Conservation (phyloP, 2,888 invertebrate genomes). For the Ligdia adustata region DNA sequence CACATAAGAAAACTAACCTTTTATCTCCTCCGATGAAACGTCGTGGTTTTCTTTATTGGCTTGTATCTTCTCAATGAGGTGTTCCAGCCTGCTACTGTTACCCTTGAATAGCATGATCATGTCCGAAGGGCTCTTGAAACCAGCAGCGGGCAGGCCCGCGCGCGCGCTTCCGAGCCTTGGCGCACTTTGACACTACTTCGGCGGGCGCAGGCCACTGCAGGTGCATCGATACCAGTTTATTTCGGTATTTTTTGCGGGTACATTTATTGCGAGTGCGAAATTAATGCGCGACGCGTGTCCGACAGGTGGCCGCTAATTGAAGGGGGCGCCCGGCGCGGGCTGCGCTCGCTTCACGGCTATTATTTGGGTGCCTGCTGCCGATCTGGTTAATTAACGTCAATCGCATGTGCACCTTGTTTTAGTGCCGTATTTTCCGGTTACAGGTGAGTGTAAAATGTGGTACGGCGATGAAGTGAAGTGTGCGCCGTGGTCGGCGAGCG, state of each 20-base stretch:
- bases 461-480: slow-evolving; percentile 8
- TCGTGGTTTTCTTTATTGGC: slow-evolving; percentile 91
- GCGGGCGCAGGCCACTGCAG: slow-evolving; percentile 63
- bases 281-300: slow-evolving; percentile 73
- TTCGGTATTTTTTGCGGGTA: slow-evolving; percentile 72
- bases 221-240: slow-evolving; percentile 79
- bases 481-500: slow-evolving; percentile 17
- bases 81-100: slow-evolving; percentile 92
- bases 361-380: slow-evolving; percentile 72
- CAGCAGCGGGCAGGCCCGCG: slow-evolving; percentile 23
- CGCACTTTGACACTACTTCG: slow-evolving; percentile 39
- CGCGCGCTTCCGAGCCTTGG: slow-evolving; percentile 36
- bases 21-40: slow-evolving; percentile 77
- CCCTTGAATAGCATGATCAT: slow-evolving; percentile 93
- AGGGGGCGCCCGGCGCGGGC: slow-evolving; percentile 67
- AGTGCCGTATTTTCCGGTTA: slow-evolving; percentile 45
- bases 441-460: slow-evolving; percentile 46
- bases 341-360: slow-evolving; percentile 68
- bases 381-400: slow-evolving; percentile 62
- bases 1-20: slow-evolving; percentile 61
- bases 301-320: slow-evolving; percentile 80
- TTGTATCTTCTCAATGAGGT: slow-evolving; percentile 94
- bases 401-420: slow-evolving; percentile 66
- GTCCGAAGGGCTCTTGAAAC: slow-evolving; percentile 45
- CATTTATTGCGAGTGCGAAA: slow-evolving; percentile 74